These are phyloP conservation scores for Morelia viridis DNA, from an alignment of 2,797 vertebrate species.

Conservation along the genomic window DNA sequence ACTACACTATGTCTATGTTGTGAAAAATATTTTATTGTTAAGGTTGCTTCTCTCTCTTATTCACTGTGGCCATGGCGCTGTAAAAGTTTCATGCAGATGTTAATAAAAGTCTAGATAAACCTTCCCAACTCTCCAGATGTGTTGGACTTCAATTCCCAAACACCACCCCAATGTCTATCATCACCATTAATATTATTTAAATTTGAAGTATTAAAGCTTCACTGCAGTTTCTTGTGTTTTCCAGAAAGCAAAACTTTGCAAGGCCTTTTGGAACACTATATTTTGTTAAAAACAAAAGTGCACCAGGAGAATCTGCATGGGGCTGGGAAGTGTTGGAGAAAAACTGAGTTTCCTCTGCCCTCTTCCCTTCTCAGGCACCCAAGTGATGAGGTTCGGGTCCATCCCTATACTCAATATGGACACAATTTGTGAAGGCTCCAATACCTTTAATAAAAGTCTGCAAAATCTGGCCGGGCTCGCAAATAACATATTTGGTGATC, in stretches of 20 bases:
- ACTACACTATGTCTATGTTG: slow-evolving; percentile 55
- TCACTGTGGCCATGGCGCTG: not conserved
- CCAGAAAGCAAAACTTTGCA: not conserved
- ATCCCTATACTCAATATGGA: too few relatives aligned
- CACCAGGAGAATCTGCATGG: not conserved
- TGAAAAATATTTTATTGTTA: not conserved
- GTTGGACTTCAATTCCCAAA: not conserved
- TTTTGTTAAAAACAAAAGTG: not conserved
- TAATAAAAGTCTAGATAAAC: slow-evolving; percentile 6
- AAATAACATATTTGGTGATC: too few relatives aligned
- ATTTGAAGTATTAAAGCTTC: not conserved
- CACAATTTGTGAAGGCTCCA: too few relatives aligned
- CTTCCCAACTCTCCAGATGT: not conserved
- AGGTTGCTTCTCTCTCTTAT: not conserved
- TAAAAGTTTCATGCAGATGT: not conserved
- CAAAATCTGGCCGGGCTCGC: too few relatives aligned
- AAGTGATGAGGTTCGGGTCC: too few relatives aligned
- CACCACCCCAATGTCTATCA: not conserved
- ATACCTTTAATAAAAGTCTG: too few relatives aligned
- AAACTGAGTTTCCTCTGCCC: too few relatives aligned
- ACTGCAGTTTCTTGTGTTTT: not conserved
- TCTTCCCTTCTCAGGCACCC: too few relatives aligned
- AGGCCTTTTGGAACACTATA: not conserved
- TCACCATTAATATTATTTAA: not conserved
- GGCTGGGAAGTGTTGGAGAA: too few relatives aligned